Evolutionary conservation across 2,888 invertebrate genomes (phyloP).

Genomic region (Macaria notata): DNA sequence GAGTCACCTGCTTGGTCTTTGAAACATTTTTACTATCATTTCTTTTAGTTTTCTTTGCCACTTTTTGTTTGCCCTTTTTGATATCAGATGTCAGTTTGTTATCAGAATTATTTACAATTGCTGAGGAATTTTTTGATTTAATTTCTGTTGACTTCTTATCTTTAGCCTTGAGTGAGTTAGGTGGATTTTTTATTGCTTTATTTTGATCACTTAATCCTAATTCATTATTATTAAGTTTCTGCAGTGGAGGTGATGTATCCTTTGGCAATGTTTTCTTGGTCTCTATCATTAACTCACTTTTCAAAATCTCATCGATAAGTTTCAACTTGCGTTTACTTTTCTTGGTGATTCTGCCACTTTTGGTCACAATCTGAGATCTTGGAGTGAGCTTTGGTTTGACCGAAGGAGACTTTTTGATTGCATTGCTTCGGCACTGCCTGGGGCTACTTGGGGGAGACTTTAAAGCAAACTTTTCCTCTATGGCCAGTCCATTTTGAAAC

Average conservation of each 20-base stretch:
- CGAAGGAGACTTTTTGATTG: slow-evolving; percentile 4
- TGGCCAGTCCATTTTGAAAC: slow-evolving; percentile 48
- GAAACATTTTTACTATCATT: slow-evolving; percentile 16
- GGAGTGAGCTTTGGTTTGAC: slow-evolving; percentile 14
- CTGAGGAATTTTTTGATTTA: slow-evolving; percentile 18
- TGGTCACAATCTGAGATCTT: slow-evolving; percentile 38
- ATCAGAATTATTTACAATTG: slow-evolving; percentile 13
- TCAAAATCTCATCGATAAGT: slow-evolving; percentile 59
- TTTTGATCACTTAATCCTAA: slow-evolving; percentile 61
- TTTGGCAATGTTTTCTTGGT: slow-evolving; percentile 34
- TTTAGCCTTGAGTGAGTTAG: slow-evolving; percentile 9
- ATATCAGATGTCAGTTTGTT: slow-evolving; percentile 18
- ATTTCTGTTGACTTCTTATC: slow-evolving; percentile 11
- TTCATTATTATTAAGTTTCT: slow-evolving; percentile 64
- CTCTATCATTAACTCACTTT: slow-evolving; percentile 62
- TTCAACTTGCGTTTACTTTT: slow-evolving; percentile 49
- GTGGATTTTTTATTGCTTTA: slow-evolving; percentile 28
- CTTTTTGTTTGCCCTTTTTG: slow-evolving; percentile 28
- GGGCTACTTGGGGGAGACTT: slow-evolving; percentile 19
- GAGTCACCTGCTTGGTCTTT: slow-evolving; percentile 38
- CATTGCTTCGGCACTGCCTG: slow-evolving; percentile 18
- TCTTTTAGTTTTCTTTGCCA: slow-evolving; percentile 24
- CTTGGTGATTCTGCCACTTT: slow-evolving; percentile 48
- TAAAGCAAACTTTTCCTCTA: slow-evolving; percentile 38
- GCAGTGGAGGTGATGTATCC: slow-evolving; percentile 19